Percentiles rank a stretch among this genome's conserved stretches.
phyloP scores from a whole-genome alignment of 1,140 invertebrate species.

The Halyomorpha halys region DNA sequence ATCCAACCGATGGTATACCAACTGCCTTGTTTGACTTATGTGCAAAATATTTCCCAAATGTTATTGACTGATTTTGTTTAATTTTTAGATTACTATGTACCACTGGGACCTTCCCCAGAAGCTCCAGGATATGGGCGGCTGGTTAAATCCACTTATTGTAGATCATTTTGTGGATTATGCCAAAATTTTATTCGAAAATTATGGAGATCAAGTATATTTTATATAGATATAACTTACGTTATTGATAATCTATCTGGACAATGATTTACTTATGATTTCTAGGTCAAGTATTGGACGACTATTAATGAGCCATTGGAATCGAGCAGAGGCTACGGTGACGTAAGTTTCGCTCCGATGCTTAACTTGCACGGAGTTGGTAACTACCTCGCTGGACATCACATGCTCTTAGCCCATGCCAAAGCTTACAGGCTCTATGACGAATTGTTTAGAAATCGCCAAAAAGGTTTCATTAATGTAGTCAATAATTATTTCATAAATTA shows the following conservation, averaged over 20 bases:
- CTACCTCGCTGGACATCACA: slow-evolving; percentile 50
- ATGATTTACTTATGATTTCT: too few relatives aligned
- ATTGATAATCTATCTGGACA: too few relatives aligned
- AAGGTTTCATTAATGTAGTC: slow-evolving; percentile 35
- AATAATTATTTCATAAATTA: slow-evolving; percentile 24
- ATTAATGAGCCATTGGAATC: slow-evolving; percentile 61
- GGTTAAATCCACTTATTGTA: slow-evolving; percentile 45
- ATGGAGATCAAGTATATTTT: slow-evolving; percentile 39
- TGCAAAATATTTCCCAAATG: not conserved
- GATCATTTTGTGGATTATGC: slow-evolving; percentile 46
- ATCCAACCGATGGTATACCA: too few relatives aligned
- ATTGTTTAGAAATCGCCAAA: slow-evolving; percentile 45
- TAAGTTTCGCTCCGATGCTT: slow-evolving; percentile 33
- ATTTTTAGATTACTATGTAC: slow-evolving; percentile 39
- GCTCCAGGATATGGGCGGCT: slow-evolving; percentile 47
- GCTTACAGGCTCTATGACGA: slow-evolving; percentile 53
- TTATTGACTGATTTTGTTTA: not conserved
- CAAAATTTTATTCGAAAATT: slow-evolving; percentile 40
- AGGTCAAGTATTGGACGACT: slow-evolving; percentile 53
- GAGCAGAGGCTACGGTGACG: slow-evolving; percentile 48
- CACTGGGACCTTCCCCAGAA: slow-evolving; percentile 45
- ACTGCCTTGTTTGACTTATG: not conserved
- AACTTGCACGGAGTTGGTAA: slow-evolving; percentile 44
- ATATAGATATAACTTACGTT: not conserved
- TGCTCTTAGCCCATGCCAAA: slow-evolving; percentile 51